These are phyloP conservation scores for Plagodis pulveraria DNA, from an alignment of 2,888 invertebrate species.

Conservation along the genomic window DNA sequence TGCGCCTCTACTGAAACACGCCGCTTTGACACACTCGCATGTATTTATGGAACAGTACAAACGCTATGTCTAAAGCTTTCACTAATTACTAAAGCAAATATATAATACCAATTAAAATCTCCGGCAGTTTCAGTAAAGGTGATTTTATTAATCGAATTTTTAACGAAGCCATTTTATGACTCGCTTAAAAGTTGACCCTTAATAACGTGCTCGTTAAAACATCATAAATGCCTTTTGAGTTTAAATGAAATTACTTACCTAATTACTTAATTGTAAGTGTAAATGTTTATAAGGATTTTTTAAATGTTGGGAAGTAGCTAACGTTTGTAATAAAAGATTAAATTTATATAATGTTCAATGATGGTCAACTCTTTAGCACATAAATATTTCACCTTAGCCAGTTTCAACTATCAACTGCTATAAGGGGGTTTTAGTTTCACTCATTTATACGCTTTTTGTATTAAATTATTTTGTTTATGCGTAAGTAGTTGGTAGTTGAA, in stretches of 20 bases:
- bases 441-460: constrained; percentile 63
- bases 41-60: constrained; percentile 47
- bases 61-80: constrained; percentile 43
- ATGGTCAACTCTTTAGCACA: constrained; percentile 65
- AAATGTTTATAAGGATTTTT: too few relatives aligned
- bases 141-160: constrained; percentile 62
- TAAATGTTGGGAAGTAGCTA: too few relatives aligned
- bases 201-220: constrained; percentile 11
- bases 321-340: neutral
- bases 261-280: neutral
- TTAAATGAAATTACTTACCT: neutral
- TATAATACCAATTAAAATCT: constrained; percentile 42
- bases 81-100: constrained; percentile 35
- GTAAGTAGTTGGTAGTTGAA: constrained; percentile 81
- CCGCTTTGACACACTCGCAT: constrained; percentile 58
- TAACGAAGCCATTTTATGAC: constrained; percentile 75
- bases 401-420: constrained; percentile 80
- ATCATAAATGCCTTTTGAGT: constrained; percentile 8
- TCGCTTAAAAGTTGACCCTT: constrained; percentile 69
- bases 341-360: constrained; percentile 31
- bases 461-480: constrained; percentile 57
- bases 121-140: constrained; percentile 77
- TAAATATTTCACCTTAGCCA: constrained; percentile 67
- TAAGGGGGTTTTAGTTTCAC: constrained; percentile 71
- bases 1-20: constrained; percentile 74